Base-by-base conservation (phyloP, 2,888 invertebrate species). In the Thymelicus sylvestris region DNA sequence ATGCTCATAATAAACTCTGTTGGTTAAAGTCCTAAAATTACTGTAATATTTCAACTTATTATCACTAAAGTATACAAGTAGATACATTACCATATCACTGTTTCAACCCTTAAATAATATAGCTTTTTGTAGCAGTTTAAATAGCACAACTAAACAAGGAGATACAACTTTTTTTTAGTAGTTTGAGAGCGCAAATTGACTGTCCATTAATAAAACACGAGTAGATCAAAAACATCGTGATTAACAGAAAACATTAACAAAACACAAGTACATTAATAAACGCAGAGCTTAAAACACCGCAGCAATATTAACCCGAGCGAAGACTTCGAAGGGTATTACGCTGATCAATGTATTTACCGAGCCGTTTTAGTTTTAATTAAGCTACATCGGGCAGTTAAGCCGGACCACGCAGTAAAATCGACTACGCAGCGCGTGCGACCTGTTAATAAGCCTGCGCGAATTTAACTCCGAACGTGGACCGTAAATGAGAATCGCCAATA, bases 331-430 rank as follows among this genome's bases (percentile, higher is more conserved):
- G 79, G 79, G 80, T 80, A 82, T 85, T 85, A 82, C 81, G 77
- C 80, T 83, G 86, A 87, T 87, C 84, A 84, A 87, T 86, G 83
- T 86, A 87, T 88, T 87, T 86, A 85, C 84, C 80, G 80, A 85
- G 85, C 85, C 86, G 86, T 90, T 91, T 90, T 90, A 90, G 89
- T 89, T 92, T 91, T 91, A 91, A 92, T 92, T 89, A 91, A 90
- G 86, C 87, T 83, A 82, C 86, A 85, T 81, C 75, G 76, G 78
- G 74, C 83, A 83, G 86, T 90, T 88, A 90, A 87, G 84, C 85
- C 74, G 84, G 81, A 83, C 85, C 83, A 79, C 82, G 87, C 84
- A 86, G 88, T 89, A 88, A 90, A 91, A 87, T 83, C 78, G 83
- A 84, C 81, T 76, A 78, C 83, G 82, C 81, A 78, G 79, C 80